phyloP scores from a whole-genome alignment of 1,140 invertebrate genomes.

The Leptinotarsa defecta region DNA sequence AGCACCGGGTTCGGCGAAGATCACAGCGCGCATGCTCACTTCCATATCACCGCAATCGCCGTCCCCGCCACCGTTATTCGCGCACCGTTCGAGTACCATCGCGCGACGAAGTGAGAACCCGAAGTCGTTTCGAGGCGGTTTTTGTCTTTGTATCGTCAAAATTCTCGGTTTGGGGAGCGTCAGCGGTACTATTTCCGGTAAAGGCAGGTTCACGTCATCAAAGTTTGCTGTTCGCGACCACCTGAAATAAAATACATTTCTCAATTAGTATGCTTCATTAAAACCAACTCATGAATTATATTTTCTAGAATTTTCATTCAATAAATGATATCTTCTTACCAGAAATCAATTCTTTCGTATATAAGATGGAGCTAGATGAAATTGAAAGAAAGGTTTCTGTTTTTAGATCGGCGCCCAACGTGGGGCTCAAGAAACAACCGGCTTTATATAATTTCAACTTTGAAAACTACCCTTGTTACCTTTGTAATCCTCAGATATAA shows the following conservation, averaged over 20 bases:
- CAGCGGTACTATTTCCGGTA: conserved; percentile 78
- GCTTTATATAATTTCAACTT: too few relatives aligned
- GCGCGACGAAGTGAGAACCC: conserved; percentile 92
- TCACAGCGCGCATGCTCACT: conserved; percentile 74
- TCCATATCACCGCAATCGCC: conserved; percentile 34
- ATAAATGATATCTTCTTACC: too few relatives aligned
- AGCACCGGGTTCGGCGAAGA: conserved; percentile 91
- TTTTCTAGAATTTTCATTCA: too few relatives aligned
- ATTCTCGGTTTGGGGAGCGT: conserved; percentile 75
- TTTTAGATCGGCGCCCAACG: not conserved
- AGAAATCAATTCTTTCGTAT: too few relatives aligned
- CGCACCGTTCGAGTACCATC: conserved; percentile 70
- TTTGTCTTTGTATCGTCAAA: conserved; percentile 79
- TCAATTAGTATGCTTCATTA: too few relatives aligned
- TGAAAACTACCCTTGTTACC: too few relatives aligned
- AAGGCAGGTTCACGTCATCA: conserved; percentile 74
- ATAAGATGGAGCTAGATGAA: too few relatives aligned
- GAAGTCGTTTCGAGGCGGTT: conserved; percentile 86
- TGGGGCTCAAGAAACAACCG: not conserved
- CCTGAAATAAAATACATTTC: conserved; percentile 42
- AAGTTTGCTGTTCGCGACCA: conserved; percentile 75
- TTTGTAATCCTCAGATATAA: too few relatives aligned
- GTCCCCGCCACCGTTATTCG: conserved; percentile 16
- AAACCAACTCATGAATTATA: too few relatives aligned
- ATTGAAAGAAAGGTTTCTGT: too few relatives aligned